Conservation (phyloP, 1,140 invertebrate genomes). For the Hylaeus anthracinus region DNA sequence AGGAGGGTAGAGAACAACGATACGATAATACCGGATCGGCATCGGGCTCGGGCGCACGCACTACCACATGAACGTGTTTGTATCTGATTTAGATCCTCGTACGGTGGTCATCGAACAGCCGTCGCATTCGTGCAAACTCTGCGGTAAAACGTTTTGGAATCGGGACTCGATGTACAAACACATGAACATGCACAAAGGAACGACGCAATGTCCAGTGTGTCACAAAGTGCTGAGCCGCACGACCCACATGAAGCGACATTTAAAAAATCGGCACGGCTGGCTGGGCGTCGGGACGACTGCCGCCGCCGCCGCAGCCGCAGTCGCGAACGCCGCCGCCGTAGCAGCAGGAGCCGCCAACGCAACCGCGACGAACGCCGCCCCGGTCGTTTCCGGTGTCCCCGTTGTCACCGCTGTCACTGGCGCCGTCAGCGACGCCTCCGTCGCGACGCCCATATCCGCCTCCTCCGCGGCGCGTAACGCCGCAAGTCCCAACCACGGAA, state of each 20-base stretch:
- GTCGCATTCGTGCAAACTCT: conserved; percentile 81
- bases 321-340: conserved; percentile 22
- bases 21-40: not conserved
- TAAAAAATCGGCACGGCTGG: conserved; percentile 80
- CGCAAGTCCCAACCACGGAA: conserved; percentile 43
- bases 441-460: conserved; percentile 45
- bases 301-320: conserved; percentile 38
- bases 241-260: conserved; percentile 80
- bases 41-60: conserved; percentile 21
- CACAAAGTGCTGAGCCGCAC: conserved; percentile 81
- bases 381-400: conserved; percentile 39
- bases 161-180: conserved; percentile 82
- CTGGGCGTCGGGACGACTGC: conserved; percentile 68
- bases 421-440: not conserved
- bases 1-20: not conserved
- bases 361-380: conserved; percentile 49
- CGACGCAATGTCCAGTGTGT: conserved; percentile 81
- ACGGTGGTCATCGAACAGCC: conserved; percentile 81
- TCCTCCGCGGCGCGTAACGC: conserved; percentile 64
- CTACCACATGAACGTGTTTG: conserved; percentile 67
- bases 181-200: conserved; percentile 82
- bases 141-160: conserved; percentile 81
- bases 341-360: conserved; percentile 12
- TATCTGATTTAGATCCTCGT: conserved; percentile 81
- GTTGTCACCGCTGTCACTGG: conserved; percentile 67